Evolutionary conservation across 2,797 vertebrate species (phyloP).

Genomic region (Hoplostethus mediterraneus): DNA sequence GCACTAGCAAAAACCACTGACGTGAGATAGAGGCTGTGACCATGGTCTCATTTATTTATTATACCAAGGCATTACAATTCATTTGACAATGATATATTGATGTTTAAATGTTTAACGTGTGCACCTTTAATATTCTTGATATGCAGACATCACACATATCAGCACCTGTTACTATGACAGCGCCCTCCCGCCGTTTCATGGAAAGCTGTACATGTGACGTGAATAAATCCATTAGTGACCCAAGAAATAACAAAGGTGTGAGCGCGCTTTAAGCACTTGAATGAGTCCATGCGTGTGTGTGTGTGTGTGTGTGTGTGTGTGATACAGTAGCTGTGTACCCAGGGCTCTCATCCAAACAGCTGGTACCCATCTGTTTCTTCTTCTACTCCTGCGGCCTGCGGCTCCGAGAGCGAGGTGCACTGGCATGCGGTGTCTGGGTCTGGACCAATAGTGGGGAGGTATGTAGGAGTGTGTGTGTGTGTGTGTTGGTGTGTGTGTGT

Average conservation of each 20-base stretch:
- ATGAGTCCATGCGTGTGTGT: slow-evolving; percentile 43
- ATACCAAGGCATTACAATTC: no score
- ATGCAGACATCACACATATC: slow-evolving; percentile 9
- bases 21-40: no score
- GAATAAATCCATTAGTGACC: slow-evolving; percentile 34
- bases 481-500: slow-evolving; percentile 23
- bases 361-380: slow-evolving; percentile 85
- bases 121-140: slow-evolving; percentile 50
- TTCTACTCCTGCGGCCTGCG: slow-evolving; percentile 77
- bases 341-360: slow-evolving; percentile 82
- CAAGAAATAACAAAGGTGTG: slow-evolving; percentile 11
- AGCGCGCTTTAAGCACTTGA: slow-evolving; percentile 55
- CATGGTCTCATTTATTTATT: no score
- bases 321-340: slow-evolving; percentile 82
- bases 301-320: slow-evolving; percentile 62
- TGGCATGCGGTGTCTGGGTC: slow-evolving; percentile 79
- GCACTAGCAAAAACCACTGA: no score
- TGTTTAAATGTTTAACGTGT: no score
- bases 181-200: no score
- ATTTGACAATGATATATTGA: no score
- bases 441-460: slow-evolving; percentile 72
- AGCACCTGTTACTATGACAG: no score
- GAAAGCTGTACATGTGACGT: slow-evolving; percentile 28
- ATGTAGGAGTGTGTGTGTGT: slow-evolving; percentile 66
- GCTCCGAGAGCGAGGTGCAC: slow-evolving; percentile 77